Evolutionary conservation across 2,797 vertebrate genomes (phyloP).

Genomic region (Anguilla megastoma): DNA sequence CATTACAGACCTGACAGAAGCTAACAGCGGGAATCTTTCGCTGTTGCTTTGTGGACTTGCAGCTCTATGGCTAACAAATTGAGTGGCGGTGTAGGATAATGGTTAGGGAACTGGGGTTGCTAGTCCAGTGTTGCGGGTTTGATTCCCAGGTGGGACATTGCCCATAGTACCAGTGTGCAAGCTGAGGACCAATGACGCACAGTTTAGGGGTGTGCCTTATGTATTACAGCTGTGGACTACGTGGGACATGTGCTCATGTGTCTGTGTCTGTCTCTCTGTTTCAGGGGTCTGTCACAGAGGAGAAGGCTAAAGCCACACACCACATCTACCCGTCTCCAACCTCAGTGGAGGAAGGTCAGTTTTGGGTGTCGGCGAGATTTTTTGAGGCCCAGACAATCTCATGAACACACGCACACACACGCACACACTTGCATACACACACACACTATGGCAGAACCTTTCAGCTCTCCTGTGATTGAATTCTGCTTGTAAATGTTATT

Average conservation of each 20-base stretch:
- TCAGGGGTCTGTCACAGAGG: conserved; percentile 88
- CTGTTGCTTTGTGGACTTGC: neutral
- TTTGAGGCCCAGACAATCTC: neutral
- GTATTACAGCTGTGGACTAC: neutral
- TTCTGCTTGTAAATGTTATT: neutral
- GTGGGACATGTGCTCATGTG: neutral
- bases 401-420: neutral
- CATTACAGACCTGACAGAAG: neutral
- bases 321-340: conserved; percentile 81
- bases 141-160: neutral
- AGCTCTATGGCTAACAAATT: neutral
- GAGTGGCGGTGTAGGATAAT: too few relatives aligned
- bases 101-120: too few relatives aligned
- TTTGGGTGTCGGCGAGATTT: neutral
- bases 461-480: neutral
- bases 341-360: conserved; percentile 83
- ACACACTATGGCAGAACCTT: neutral
- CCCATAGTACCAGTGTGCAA: neutral
- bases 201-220: neutral
- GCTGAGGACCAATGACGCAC: too few relatives aligned
- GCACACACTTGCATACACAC: neutral
- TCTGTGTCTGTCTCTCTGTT: neutral
- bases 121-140: neutral
- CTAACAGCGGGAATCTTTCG: neutral
- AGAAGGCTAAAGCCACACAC: conserved; percentile 86